Base-by-base conservation (phyloP, 2,797 vertebrate species). In the Pseudotriccus pelzelni region DNA sequence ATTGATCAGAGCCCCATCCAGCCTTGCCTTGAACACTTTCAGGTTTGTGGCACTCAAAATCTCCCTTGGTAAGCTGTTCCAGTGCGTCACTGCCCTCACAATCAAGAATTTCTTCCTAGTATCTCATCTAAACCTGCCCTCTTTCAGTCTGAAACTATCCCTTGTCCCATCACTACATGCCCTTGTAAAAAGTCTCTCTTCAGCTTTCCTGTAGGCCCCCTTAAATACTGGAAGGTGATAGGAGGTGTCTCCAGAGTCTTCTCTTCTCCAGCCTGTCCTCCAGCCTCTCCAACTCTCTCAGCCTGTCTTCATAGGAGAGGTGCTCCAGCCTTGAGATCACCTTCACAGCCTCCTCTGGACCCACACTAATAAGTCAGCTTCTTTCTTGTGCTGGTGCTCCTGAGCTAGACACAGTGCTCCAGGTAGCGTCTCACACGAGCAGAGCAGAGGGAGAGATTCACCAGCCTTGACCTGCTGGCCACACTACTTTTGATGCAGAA, bases 371-470 rank as follows among this genome's bases (percentile, higher is more conserved):
- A 36, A 10, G 6, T 20, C 7, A 41, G 12, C 19, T 27, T 30
- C 10, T 5, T 47, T 43, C 18, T 22, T 23, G 18, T 5, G 3
- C 3, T 1, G 4, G 25, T 18, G 25, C 14, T 4, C 14, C 30
- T 32, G 32, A 23, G 10, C 30, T 55, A 68, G 21, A 23, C 14
- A 22, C 15, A 36, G 25, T 16, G 2, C 22, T 49, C 12, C 5
- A 12, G 47, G 34, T 32, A 62, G 15, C 9, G 10, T 41, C 22
- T 47, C 53, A 30, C 2, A 53, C 44, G 32, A 14, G 27, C 27
- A 68, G 82, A 21, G 27, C 32, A 50, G 46, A 70, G 46, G 17
- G 17, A 10, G 11, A 66, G 52, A 58, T 15, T 2, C 17, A 18
- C 1, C 46, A 20, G 4, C 22, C 30, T n/a, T 6, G 8, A 9